Evolutionary conservation across 2,888 invertebrate genomes (phyloP).

Genomic region (Pandemis corylana): DNA sequence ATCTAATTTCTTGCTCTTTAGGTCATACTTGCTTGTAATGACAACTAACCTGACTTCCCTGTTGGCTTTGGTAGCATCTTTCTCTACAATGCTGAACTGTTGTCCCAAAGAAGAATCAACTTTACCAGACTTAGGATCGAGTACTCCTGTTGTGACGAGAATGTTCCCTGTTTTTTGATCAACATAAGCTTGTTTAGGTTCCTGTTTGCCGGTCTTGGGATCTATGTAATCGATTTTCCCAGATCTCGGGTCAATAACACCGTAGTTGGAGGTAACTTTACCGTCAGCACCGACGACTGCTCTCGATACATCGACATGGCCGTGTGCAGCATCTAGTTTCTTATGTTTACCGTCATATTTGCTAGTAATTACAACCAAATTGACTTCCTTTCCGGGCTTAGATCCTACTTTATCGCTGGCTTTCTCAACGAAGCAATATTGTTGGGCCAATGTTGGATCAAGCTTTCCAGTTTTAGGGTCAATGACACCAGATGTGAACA

Average conservation of each 20-base stretch:
- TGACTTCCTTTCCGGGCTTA: conserved; percentile 81
- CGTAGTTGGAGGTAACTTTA: conserved; percentile 86
- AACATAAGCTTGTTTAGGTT: conserved; percentile 88
- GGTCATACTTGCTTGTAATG: conserved; percentile 85
- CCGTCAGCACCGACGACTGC: conserved; percentile 86
- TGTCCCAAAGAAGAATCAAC: conserved; percentile 87
- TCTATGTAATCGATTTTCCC: conserved; percentile 87
- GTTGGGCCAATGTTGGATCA: conserved; percentile 87
- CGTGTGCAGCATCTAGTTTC: conserved; percentile 76
- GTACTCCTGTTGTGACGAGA: conserved; percentile 86
- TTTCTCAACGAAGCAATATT: conserved; percentile 87
- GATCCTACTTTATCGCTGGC: conserved; percentile 81
- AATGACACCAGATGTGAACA: conserved; percentile 86
- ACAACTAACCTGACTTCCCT: conserved; percentile 84
- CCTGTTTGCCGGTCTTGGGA: conserved; percentile 87
- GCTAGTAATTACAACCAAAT: conserved; percentile 85
- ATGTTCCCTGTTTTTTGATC: conserved; percentile 89
- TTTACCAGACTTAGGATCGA: conserved; percentile 88
- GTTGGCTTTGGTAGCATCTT: conserved; percentile 88
- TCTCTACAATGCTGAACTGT: conserved; percentile 87
- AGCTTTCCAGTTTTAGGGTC: conserved; percentile 88
- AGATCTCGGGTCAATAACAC: conserved; percentile 86
- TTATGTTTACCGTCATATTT: conserved; percentile 86
- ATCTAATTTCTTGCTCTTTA: conserved; percentile 79
- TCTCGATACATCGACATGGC: conserved; percentile 84